Evolutionary conservation across 1,140 invertebrate genomes (phyloP), one percentile per base, ranked within the genome.

Genomic region (Ips typographus): DNA sequence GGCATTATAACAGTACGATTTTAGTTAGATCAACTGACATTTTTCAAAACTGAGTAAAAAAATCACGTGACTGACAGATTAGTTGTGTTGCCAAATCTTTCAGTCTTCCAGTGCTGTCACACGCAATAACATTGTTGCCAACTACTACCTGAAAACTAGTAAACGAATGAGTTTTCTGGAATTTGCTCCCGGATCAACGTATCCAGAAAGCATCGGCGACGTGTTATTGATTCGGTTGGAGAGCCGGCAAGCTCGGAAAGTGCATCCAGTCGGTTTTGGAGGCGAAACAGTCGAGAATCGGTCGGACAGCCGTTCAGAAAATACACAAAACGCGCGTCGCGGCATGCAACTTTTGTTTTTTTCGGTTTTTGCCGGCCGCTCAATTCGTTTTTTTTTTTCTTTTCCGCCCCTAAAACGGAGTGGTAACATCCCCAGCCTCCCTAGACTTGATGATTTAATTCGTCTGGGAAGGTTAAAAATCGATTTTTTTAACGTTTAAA

Each of bases 221-320:
- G 64, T 57, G 56, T 65, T 65, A 65, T 65, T 65, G 64, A 65
- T 65, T 65, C 57, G 52, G 37, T 53, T 65, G 64, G 64, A 52
- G 40, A 38, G 22, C 22, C 47, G 40, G 42, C 64, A 40, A 58
- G 64, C 64, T 58, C 64, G 49, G 53, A 56, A 65, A 65, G 64
- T 65, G 64, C 64, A 65, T 65, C 52, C 56, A 36, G 52, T 40
- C 52, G 64, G 64, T 56, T 56, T 58, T n/a, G 64, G 38, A 37
- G 43, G 51, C 47, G 52, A 56, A 55, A 56, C 64, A 57, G 56
- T 65, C 56, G 52, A 65, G 49, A 43, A 57, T 55, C 64, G 8
- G 64, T 43, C 61, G 61, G 41, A 40, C 42, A 65, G 42, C 64
- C 22, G 52, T 65, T 57, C 64, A 40, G 8, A 65, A 22, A 39